Evolutionary conservation across 2,888 invertebrate species (phyloP).

Genomic region (Ferdinandea cuprea): DNA sequence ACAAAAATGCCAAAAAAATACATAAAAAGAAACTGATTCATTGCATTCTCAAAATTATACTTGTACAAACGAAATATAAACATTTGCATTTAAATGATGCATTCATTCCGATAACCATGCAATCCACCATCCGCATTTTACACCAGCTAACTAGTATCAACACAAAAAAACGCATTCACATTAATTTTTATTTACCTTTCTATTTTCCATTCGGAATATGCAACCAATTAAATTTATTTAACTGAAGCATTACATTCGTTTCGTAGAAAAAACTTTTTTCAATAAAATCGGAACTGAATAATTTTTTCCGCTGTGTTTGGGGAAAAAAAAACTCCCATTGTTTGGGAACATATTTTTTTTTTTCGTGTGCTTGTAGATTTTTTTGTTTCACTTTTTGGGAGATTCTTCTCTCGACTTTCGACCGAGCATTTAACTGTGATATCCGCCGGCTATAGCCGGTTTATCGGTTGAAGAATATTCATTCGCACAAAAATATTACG

Average conservation of each 20-base stretch:
- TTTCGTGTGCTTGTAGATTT: conserved; percentile 37
- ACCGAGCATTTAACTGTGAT: conserved; percentile 10
- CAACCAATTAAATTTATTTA: conserved; percentile 17
- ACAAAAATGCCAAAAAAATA: too few relatives aligned
- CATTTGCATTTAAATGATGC: too few relatives aligned
- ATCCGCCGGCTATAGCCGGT: conserved; percentile 51
- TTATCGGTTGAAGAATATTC: conserved; percentile 15
- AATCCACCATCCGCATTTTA: too few relatives aligned
- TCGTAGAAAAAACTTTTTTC: conserved; percentile 1
- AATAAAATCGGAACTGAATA: conserved; percentile 5
- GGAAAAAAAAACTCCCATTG: conserved; percentile 45
- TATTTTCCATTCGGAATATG: conserved; percentile 49
- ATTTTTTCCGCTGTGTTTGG: conserved; percentile 6
- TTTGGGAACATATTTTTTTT: conserved; percentile 29
- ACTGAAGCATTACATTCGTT: conserved; percentile 31
- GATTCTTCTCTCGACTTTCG: conserved; percentile 6
- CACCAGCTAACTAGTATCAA: too few relatives aligned
- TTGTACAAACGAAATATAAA: too few relatives aligned
- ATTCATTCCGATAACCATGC: too few relatives aligned
- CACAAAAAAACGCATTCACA: too few relatives aligned
- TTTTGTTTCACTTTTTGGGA: conserved; percentile 22
- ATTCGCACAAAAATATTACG: conserved; percentile 13
- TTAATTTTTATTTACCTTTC: conserved; percentile 40
- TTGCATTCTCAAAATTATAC: too few relatives aligned
- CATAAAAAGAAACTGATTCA: too few relatives aligned